Evolutionary conservation across 2,888 invertebrate genomes (phyloP).

Genomic region (Sisyra terminalis): DNA sequence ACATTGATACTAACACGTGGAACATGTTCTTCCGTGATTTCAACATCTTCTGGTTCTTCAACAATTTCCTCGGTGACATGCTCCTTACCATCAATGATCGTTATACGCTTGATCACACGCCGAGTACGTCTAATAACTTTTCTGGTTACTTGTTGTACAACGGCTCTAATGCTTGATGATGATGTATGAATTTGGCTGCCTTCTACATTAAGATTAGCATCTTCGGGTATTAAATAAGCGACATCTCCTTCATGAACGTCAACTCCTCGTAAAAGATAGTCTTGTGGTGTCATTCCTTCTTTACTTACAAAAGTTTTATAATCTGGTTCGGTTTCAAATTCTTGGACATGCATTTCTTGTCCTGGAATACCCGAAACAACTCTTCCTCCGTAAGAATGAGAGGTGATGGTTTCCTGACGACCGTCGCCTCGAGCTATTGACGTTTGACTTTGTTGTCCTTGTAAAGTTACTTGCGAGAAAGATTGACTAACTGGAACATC

Average conservation of each 20-base stretch:
- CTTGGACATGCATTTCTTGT: conserved; percentile 43
- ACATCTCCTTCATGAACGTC: conserved; percentile 28
- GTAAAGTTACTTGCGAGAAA: conserved; percentile 49
- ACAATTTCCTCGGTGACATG: conserved; percentile 67
- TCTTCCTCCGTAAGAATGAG: conserved; percentile 45
- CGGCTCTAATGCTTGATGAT: conserved; percentile 57
- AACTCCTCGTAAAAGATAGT: conserved; percentile 23
- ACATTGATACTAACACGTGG: conserved; percentile 55
- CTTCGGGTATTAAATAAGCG: conserved; percentile 21
- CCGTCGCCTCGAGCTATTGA: conserved; percentile 41
- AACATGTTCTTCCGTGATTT: conserved; percentile 52
- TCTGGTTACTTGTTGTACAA: conserved; percentile 67
- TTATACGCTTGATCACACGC: conserved; percentile 57
- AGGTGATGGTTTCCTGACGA: conserved; percentile 40
- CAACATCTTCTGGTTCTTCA: conserved; percentile 68
- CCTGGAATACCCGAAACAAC: conserved; percentile 44
- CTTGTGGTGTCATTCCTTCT: conserved; percentile 31
- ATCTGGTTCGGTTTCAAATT: conserved; percentile 45
- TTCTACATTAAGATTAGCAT: conserved; percentile 17
- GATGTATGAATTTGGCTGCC: conserved; percentile 34
- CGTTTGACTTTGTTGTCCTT: conserved; percentile 44
- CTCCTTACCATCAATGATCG: conserved; percentile 70
- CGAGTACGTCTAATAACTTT: conserved; percentile 58
- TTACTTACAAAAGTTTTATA: conserved; percentile 38
- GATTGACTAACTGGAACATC: conserved; percentile 42